These are phyloP conservation scores for Celastrina argiolus DNA, from an alignment of 2,888 invertebrate genomes.

Conservation along the genomic window DNA sequence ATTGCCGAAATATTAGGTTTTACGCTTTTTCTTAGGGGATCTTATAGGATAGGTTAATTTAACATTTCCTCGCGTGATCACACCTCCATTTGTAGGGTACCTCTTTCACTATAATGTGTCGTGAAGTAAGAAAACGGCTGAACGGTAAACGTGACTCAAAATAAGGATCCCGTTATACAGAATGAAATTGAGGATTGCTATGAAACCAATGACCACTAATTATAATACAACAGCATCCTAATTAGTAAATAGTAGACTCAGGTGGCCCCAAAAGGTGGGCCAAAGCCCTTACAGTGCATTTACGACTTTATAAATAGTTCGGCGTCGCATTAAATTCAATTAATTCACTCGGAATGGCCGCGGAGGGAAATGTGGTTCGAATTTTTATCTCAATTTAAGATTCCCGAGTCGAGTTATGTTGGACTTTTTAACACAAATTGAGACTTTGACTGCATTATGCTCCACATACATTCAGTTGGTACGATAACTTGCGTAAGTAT, in stretches of 20 bases:
- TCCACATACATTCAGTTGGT: not conserved
- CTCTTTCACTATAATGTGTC: too few relatives aligned
- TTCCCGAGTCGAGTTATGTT: not conserved
- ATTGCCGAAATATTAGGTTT: too few relatives aligned
- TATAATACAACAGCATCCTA: too few relatives aligned
- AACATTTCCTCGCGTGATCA: too few relatives aligned
- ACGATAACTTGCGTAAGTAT: too few relatives aligned
- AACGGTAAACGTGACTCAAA: too few relatives aligned
- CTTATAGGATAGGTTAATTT: too few relatives aligned
- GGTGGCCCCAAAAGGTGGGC: not conserved
- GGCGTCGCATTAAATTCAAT: not conserved
- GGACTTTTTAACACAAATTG: constrained; percentile 2
- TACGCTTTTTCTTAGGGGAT: too few relatives aligned
- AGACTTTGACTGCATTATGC: not conserved
- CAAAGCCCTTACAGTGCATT: not conserved
- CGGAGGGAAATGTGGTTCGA: not conserved
- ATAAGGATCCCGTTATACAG: too few relatives aligned
- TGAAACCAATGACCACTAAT: not conserved
- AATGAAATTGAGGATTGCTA: too few relatives aligned
- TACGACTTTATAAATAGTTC: not conserved
- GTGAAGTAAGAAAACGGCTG: too few relatives aligned
- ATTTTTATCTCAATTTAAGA: constrained; percentile 3
- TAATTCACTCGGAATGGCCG: not conserved
- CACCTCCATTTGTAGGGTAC: too few relatives aligned
- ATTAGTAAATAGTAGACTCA: not conserved